phyloP scores from a whole-genome alignment of 2,797 vertebrate genomes.

The Lophotriccus pileatus region DNA sequence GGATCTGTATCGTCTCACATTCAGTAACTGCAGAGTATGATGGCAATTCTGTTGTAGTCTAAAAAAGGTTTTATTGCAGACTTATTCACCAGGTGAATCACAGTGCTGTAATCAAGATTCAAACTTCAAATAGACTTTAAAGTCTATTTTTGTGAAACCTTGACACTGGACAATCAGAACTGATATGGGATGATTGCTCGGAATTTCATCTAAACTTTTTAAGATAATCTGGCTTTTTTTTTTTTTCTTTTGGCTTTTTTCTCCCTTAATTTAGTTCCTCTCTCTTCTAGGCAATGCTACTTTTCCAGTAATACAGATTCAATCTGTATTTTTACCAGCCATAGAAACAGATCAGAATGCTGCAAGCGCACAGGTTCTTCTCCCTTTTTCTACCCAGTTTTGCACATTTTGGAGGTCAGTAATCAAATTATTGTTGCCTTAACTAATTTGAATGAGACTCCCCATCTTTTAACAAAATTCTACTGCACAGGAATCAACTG shows the following conservation, averaged over 20 bases:
- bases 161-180: neutral
- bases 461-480: neutral
- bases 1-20: neutral
- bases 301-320: neutral
- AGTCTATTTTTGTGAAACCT: neutral
- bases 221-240: neutral
- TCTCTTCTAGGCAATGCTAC: neutral
- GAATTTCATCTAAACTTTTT: neutral
- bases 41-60: neutral
- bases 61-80: neutral
- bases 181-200: neutral
- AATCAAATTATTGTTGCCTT: neutral
- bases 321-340: neutral
- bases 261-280: rapidly evolving
- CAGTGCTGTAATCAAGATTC: neutral
- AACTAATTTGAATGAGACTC: neutral
- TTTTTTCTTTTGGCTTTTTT: rapidly evolving
- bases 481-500: neutral
- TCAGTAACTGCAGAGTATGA: neutral
- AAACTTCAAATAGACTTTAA: neutral
- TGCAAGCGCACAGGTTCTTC: neutral
- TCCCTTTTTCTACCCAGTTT: neutral
- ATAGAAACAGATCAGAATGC: neutral
- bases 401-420: neutral
- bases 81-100: neutral